Conservation (phyloP, 1,140 invertebrate species). For the Zelostemma sp. region DNA sequence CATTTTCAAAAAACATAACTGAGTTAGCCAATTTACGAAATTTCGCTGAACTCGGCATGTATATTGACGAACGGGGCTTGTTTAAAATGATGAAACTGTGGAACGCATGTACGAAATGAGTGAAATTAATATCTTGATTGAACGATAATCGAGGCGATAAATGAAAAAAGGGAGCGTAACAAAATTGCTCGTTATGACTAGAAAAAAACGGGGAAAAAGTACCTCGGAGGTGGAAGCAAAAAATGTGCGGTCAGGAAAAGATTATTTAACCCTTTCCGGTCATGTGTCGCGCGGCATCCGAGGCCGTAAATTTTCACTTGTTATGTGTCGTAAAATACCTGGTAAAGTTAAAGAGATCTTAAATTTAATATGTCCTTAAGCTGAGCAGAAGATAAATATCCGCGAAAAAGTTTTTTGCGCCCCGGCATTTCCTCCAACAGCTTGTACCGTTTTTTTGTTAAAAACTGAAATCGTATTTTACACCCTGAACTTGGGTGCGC, state of each 20-base stretch:
- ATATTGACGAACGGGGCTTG: too few relatives aligned
- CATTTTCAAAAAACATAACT: too few relatives aligned
- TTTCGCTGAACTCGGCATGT: too few relatives aligned
- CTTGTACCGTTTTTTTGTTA: background rate
- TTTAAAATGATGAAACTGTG: too few relatives aligned
- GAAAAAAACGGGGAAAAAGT: too few relatives aligned
- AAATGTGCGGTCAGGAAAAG: background rate
- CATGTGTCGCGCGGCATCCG: background rate
- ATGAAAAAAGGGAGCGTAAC: too few relatives aligned
- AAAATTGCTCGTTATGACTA: too few relatives aligned
- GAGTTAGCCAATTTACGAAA: too few relatives aligned
- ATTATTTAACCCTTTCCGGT: constrained; percentile 1
- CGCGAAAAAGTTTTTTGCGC: background rate
- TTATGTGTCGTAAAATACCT: background rate
- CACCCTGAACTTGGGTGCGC: background rate
- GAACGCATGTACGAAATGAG: too few relatives aligned
- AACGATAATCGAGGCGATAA: too few relatives aligned
- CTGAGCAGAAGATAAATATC: background rate
- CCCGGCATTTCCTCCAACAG: background rate
- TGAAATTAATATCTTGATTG: too few relatives aligned
- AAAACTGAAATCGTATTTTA: background rate
- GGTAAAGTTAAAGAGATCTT: background rate
- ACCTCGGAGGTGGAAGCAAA: too few relatives aligned
- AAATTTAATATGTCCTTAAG: constrained; percentile 1
- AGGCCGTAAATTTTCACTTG: background rate